These are phyloP conservation scores for Cephus nigrinus DNA, from an alignment of 2,888 invertebrate species.

Conservation along the genomic window DNA sequence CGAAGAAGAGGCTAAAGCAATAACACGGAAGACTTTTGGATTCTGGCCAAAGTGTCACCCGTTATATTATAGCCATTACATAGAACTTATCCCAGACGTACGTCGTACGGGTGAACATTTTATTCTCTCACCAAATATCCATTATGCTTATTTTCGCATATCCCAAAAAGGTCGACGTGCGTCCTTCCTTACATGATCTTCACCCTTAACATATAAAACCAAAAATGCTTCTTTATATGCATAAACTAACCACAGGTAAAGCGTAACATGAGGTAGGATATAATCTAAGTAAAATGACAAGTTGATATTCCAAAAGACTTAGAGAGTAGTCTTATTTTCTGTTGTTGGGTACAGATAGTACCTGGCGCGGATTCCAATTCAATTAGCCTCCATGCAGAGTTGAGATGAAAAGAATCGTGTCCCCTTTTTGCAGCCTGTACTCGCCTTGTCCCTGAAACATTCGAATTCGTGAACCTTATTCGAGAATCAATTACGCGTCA, in stretches of 20 bases:
- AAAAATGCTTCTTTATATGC: background rate
- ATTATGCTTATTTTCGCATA: background rate
- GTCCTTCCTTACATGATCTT: background rate
- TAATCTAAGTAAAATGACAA: background rate
- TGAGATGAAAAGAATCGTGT: slow-evolving; percentile 84
- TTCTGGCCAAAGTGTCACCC: slow-evolving; percentile 52
- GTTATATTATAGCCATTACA: slow-evolving; percentile 56
- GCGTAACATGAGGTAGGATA: background rate
- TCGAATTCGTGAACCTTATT: background rate
- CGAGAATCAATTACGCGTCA: slow-evolving; percentile 2
- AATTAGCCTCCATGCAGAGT: slow-evolving; percentile 84
- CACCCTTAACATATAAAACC: background rate
- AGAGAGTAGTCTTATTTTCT: background rate
- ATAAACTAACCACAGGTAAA: background rate
- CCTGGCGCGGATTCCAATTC: background rate
- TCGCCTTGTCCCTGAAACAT: slow-evolving; percentile 74
- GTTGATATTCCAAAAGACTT: background rate
- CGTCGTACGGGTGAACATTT: slow-evolving; percentile 45
- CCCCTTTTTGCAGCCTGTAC: slow-evolving; percentile 76
- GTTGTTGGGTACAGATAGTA: background rate
- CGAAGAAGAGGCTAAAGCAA: slow-evolving; percentile 34
- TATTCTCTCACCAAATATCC: slow-evolving; percentile 32
- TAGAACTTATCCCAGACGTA: slow-evolving; percentile 48
- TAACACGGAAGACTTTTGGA: slow-evolving; percentile 52
- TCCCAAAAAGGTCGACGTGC: background rate